A percentile compares a stretch with the other conserved stretches of the same genome.
These are phyloP conservation scores for Brachionus paranguensis DNA, from an alignment of 1,140 invertebrate species.

Conservation along the genomic window DNA sequence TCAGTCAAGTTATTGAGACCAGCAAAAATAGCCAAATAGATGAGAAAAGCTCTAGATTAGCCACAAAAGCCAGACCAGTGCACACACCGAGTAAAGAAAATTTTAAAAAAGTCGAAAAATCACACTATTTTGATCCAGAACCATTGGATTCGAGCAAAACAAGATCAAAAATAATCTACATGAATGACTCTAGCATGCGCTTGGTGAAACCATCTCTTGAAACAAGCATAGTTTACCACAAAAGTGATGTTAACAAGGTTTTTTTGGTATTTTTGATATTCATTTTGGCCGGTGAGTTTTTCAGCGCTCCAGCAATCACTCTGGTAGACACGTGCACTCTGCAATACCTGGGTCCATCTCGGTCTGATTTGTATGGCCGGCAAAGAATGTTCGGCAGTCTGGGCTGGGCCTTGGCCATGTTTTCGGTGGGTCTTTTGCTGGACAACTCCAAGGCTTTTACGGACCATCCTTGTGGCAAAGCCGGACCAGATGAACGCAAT, in stretches of 20 bases:
- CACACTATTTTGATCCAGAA: neutral
- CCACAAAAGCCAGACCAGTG: neutral
- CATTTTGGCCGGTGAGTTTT: slow-evolving; percentile 92
- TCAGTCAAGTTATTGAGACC: too few species aligned
- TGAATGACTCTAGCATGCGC: neutral
- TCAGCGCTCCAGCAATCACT: slow-evolving; percentile 89
- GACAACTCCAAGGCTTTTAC: slow-evolving; percentile 87
- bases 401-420: slow-evolving; percentile 96
- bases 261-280: slow-evolving; percentile 83
- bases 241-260: slow-evolving; percentile 83
- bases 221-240: slow-evolving; percentile 80
- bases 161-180: neutral
- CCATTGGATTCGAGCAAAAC: slow-evolving; percentile 21
- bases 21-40: too few species aligned
- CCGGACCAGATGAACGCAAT: slow-evolving; percentile 73
- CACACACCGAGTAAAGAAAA: neutral
- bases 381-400: slow-evolving; percentile 97
- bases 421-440: slow-evolving; percentile 85
- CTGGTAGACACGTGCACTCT: slow-evolving; percentile 73
- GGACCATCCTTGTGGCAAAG: slow-evolving; percentile 68
- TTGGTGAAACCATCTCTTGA: slow-evolving; percentile 66
- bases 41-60: too few species aligned
- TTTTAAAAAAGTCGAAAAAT: neutral
- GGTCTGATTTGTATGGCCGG: slow-evolving; percentile 80
- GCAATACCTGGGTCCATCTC: slow-evolving; percentile 74